Percentiles rank a stretch among this genome's conserved stretches.
Evolutionary conservation across 2,797 vertebrate genomes (phyloP).

Genomic region (Periparus ater): DNA sequence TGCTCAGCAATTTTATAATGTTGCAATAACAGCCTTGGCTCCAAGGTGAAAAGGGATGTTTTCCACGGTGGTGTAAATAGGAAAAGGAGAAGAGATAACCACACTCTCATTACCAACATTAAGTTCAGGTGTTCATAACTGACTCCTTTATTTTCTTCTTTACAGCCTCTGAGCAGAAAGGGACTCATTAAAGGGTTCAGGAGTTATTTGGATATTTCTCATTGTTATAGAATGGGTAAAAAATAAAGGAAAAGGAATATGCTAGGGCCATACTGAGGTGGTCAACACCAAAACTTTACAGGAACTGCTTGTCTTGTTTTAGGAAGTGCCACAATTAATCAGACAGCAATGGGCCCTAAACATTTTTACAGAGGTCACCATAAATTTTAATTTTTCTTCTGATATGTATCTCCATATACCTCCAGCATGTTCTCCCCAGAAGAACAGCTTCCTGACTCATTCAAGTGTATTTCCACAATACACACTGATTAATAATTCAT

Average conservation of each 20-base stretch:
- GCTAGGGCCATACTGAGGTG: neutral
- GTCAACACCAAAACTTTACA: neutral
- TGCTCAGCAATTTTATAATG: neutral
- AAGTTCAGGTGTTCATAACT: neutral
- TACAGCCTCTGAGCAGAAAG: neutral
- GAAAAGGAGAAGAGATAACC: neutral
- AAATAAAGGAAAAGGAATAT: neutral
- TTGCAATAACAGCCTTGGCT: neutral
- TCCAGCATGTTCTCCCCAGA: neutral
- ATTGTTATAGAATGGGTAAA: neutral
- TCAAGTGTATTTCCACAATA: neutral
- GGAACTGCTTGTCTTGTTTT: neutral
- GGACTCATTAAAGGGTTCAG: neutral
- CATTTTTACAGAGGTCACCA: neutral
- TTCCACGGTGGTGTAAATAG: neutral
- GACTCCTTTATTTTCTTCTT: neutral
- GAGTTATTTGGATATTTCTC: neutral
- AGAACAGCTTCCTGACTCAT: neutral
- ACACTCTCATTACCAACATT: neutral
- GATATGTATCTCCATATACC: neutral
- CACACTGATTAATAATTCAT: neutral
- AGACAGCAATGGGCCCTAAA: neutral
- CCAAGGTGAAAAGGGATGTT: neutral
- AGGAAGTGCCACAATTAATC: neutral
- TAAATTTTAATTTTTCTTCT: neutral